Conservation (phyloP, 2,113 vertebrate genomes). For the Lontra canadensis region DNA sequence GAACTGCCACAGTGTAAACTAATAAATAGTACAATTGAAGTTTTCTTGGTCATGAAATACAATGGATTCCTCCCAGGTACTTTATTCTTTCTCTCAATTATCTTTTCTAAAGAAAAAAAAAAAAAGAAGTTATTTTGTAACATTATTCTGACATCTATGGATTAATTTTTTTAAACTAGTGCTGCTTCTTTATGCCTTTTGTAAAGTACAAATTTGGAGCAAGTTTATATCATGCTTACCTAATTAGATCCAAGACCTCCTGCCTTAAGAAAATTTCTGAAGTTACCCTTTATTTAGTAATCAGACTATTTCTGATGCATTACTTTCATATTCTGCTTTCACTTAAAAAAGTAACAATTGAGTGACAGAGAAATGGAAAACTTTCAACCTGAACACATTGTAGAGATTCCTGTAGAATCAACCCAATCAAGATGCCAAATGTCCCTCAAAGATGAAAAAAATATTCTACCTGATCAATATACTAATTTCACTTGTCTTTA, state of each 20-base stretch:
- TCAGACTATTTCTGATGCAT: background rate
- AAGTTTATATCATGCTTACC: background rate
- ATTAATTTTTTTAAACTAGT: background rate
- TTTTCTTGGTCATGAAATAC: constrained; percentile 50
- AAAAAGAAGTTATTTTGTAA: constrained; percentile 11
- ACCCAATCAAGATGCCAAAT: background rate
- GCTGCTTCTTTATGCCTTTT: background rate
- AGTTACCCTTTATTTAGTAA: background rate
- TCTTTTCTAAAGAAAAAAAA: background rate
- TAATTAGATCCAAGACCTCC: background rate
- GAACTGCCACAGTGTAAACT: constrained; percentile 54
- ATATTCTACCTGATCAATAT: background rate
- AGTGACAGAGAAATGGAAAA: background rate
- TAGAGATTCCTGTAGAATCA: background rate
- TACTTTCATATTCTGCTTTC: background rate
- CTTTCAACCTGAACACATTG: background rate
- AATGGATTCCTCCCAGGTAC: constrained; percentile 19
- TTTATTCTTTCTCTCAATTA: constrained; percentile 46
- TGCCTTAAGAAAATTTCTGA: background rate
- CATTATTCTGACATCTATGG: background rate
- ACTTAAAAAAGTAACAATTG: background rate
- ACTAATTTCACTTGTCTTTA: constrained; percentile 43
- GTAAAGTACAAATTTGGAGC: background rate
- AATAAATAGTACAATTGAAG: constrained; percentile 63
- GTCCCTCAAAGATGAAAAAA: background rate